phyloP scores from a whole-genome alignment of 2,888 invertebrate genomes.

The Drosophila lutescens region DNA sequence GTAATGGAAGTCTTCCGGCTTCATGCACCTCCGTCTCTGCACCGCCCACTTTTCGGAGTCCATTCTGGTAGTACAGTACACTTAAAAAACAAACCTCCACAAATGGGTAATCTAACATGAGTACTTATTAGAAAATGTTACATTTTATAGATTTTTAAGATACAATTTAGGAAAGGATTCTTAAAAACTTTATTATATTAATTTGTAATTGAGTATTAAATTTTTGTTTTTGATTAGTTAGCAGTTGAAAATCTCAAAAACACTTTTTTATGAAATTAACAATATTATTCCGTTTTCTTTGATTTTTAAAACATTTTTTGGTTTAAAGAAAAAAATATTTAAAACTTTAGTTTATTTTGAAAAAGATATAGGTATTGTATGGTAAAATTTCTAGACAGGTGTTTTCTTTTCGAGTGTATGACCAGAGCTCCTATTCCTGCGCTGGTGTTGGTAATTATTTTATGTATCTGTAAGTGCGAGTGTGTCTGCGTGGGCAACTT shows the following conservation, averaged over 20 bases:
- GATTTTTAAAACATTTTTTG: not conserved
- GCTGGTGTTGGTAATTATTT: slow-evolving; percentile 75
- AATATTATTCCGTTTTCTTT: not conserved
- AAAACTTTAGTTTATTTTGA: too few species aligned
- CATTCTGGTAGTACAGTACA: slow-evolving; percentile 6
- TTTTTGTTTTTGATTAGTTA: too few species aligned
- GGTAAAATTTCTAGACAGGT: too few species aligned
- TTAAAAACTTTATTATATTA: too few species aligned
- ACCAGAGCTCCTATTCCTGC: slow-evolving; percentile 22
- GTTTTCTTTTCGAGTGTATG: not conserved
- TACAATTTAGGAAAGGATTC: too few species aligned
- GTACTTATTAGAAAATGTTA: too few species aligned
- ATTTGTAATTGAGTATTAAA: not conserved
- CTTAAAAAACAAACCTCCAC: not conserved
- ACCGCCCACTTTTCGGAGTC: slow-evolving; percentile 11
- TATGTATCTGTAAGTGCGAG: slow-evolving; percentile 42
- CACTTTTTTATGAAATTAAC: too few species aligned
- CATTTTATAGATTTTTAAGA: too few species aligned
- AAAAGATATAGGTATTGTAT: too few species aligned
- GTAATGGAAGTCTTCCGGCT: slow-evolving; percentile 41
- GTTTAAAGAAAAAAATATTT: not conserved
- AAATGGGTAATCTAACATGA: too few species aligned
- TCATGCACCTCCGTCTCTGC: slow-evolving; percentile 20
- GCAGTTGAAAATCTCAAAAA: too few species aligned
- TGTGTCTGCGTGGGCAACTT: slow-evolving; percentile 70